These are phyloP conservation scores for Erinaceus europaeus DNA, from an alignment of 2,113 vertebrate genomes.

Conservation along the genomic window DNA sequence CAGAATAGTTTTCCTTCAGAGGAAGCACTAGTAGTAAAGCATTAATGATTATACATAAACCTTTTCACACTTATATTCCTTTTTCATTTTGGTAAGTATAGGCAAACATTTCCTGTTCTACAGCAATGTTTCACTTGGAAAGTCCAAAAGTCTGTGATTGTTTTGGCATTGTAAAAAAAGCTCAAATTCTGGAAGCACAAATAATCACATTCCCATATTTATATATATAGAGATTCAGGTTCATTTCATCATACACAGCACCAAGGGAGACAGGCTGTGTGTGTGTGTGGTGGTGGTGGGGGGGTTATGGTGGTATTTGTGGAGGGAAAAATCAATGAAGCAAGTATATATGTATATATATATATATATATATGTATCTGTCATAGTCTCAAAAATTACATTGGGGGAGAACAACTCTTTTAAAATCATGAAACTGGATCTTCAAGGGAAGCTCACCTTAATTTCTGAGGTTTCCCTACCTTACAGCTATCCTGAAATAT, in stretches of 20 bases:
- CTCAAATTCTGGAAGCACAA: not conserved
- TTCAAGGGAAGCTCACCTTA: not conserved
- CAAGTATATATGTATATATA: not conserved
- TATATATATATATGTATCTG: not conserved
- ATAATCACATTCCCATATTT: not conserved
- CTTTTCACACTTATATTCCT: not conserved
- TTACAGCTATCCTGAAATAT: not conserved
- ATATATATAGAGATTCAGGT: not conserved
- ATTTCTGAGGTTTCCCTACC: not conserved
- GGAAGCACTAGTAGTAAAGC: not conserved
- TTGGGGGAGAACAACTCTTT: not conserved
- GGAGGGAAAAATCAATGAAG: not conserved
- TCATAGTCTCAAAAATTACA: not conserved
- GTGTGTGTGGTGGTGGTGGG: no score
- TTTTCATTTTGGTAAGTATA: not conserved
- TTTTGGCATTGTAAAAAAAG: not conserved
- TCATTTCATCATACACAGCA: not conserved
- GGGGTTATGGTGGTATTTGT: not conserved
- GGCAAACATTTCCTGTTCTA: not conserved
- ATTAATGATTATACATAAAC: not conserved
- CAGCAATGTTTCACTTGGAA: not conserved
- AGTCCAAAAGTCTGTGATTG: not conserved
- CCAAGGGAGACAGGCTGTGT: not conserved
- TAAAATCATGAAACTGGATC: not conserved
- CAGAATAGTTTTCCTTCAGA: not conserved